Conservation (phyloP, 2,113 vertebrate species). For the Odocoileus hemionus region DNA sequence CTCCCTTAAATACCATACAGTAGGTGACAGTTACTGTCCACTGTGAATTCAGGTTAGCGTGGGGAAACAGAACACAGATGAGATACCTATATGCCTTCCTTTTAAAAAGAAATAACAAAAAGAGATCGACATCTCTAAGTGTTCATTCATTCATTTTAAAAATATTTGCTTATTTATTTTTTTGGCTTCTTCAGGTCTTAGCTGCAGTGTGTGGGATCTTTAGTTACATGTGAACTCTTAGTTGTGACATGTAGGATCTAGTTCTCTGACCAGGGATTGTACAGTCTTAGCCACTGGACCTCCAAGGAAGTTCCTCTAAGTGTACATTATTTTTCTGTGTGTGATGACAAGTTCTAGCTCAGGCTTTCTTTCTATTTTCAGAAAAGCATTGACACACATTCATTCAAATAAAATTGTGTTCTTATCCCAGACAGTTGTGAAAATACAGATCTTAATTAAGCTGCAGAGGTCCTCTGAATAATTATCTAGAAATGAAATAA, state of each 20-base stretch:
- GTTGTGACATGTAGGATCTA: background rate
- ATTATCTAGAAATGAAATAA: constrained; percentile 1
- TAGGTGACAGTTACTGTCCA: background rate
- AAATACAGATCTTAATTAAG: background rate
- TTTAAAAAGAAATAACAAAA: background rate
- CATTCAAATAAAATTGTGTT: background rate
- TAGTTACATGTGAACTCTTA: background rate
- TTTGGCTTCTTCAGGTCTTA: background rate
- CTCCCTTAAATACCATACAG: background rate
- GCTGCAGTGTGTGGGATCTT: background rate
- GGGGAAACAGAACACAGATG: background rate
- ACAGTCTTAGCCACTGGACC: background rate
- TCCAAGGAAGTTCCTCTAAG: background rate
- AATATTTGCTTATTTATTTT: background rate
- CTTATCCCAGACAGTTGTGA: background rate
- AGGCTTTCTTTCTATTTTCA: background rate
- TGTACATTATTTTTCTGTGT: background rate
- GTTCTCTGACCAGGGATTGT: background rate
- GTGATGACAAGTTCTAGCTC: background rate
- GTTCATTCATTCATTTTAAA: background rate
- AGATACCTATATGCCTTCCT: background rate
- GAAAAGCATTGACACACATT: background rate
- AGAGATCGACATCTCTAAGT: background rate
- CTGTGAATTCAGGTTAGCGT: background rate
- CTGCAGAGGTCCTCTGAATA: background rate